Evolutionary conservation across 30 jellyfish, hydroid and myxozoan genomes (phyloP).

Genomic region (Turritopsis rubra): DNA sequence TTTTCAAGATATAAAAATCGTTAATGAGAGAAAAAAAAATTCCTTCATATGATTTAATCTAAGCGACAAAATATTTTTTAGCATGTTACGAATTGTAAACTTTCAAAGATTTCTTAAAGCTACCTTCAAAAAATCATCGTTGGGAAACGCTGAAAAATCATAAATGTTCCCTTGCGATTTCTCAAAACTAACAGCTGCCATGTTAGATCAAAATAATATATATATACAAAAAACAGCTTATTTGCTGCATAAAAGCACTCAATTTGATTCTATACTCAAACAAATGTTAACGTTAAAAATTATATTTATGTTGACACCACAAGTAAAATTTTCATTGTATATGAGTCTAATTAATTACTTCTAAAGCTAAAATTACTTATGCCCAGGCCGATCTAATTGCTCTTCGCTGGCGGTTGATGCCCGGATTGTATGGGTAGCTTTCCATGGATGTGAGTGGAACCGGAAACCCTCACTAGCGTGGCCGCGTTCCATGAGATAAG

Average conservation of each 20-base stretch:
- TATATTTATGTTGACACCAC: background rate
- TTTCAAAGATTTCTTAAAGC: no score
- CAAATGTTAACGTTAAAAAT: no score
- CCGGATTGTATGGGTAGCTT: background rate
- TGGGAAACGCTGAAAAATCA: background rate
- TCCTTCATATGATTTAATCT: no score
- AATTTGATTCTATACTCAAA: background rate
- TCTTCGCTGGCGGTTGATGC: conserved; percentile 16
- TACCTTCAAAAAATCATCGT: background rate
- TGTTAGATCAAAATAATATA: background rate
- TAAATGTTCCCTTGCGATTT: background rate
- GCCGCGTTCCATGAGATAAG: conserved; percentile 14
- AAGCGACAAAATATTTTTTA: no score
- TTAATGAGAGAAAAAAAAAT: no score
- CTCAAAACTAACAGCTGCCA: background rate
- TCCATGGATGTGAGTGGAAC: conserved; percentile 17
- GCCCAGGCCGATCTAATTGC: conserved; percentile 7
- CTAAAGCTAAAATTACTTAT: background rate
- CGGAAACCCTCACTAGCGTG: conserved; percentile 19
- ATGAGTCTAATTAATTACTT: background rate
- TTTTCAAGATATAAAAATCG: no score
- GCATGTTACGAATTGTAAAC: no score
- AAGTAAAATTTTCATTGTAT: background rate
- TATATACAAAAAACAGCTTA: background rate
- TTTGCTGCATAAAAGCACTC: background rate